A percentile compares a stretch with the other conserved stretches of the same genome.
phyloP scores from a whole-genome alignment of 2,797 vertebrate genomes.

The Zenarchopterus dispar region DNA sequence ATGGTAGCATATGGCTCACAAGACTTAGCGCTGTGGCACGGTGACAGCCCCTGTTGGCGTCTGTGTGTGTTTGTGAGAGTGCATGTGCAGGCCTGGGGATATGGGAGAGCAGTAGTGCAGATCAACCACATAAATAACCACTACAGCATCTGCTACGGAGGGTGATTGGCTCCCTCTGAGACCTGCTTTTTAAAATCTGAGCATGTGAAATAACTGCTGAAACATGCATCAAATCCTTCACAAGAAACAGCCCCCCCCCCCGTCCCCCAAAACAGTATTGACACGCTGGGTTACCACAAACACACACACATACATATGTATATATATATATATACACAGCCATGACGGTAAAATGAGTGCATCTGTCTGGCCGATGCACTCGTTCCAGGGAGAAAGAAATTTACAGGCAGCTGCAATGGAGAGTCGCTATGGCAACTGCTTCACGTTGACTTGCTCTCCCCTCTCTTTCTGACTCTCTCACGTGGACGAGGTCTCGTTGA shows the following conservation, averaged over 20 bases:
- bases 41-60: slow-evolving; percentile 56
- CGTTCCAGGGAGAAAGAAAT: slow-evolving; percentile 43
- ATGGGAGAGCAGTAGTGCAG: slow-evolving; percentile 58
- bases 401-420: slow-evolving; percentile 71
- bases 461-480: slow-evolving; percentile 51
- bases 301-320: no score
- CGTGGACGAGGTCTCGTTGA: slow-evolving; percentile 71
- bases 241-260: no score
- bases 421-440: slow-evolving; percentile 81
- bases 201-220: slow-evolving; percentile 31
- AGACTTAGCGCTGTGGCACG: slow-evolving; percentile 53
- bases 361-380: slow-evolving; percentile 47
- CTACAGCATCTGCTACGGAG: slow-evolving; percentile 61
- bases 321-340: slow-evolving; percentile 22
- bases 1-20: slow-evolving; percentile 60
- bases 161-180: slow-evolving; percentile 25
- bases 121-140: slow-evolving; percentile 75
- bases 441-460: slow-evolving; percentile 64
- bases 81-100: slow-evolving; percentile 52
- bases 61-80: slow-evolving; percentile 25
- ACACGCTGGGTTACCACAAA: slow-evolving; percentile 5
- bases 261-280: background rate
- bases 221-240: slow-evolving; percentile 32
- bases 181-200: slow-evolving; percentile 22
- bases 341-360: slow-evolving; percentile 18